These are phyloP conservation scores for Oryzias celebensis DNA, from an alignment of 2,113 vertebrate genomes.

Conservation along the genomic window DNA sequence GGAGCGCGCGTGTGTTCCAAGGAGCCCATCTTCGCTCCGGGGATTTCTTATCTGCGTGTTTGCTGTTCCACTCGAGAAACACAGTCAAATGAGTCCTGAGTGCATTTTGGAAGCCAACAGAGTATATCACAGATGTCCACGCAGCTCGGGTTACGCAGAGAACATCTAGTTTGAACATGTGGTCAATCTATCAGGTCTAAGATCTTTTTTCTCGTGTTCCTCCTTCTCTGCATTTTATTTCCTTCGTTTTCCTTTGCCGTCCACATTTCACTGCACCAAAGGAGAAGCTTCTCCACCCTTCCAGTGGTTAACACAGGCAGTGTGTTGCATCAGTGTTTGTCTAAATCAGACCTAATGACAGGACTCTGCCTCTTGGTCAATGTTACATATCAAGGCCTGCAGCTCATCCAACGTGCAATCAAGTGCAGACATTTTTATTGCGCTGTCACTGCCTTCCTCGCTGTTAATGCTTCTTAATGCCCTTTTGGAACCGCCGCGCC, in stretches of 20 bases:
- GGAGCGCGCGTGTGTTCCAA: conserved; percentile 24
- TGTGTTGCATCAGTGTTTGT: not conserved
- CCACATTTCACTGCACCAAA: not conserved
- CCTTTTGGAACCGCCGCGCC: conserved; percentile 19
- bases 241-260: conserved; percentile 6
- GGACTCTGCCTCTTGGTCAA: conserved; percentile 3
- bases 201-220: conserved; percentile 45
- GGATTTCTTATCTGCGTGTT: conserved; percentile 56
- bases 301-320: no score
- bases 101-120: conserved; percentile 59
- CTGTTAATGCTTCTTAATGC: conserved; percentile 29
- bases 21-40: conserved; percentile 47
- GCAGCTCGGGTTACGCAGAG: conserved; percentile 55
- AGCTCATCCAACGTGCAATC: conserved; percentile 13
- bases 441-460: conserved; percentile 24
- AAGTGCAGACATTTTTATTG: not conserved
- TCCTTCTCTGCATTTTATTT: conserved; percentile 19
- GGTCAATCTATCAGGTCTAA: conserved; percentile 62
- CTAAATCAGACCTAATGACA: not conserved
- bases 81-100: conserved; percentile 52
- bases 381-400: conserved; percentile 2
- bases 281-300: no score
- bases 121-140: conserved; percentile 66
- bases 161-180: conserved; percentile 65
- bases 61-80: conserved; percentile 41